Base-by-base conservation (phyloP, 1,140 invertebrate species). In the Megalonaias nervosa region DNA sequence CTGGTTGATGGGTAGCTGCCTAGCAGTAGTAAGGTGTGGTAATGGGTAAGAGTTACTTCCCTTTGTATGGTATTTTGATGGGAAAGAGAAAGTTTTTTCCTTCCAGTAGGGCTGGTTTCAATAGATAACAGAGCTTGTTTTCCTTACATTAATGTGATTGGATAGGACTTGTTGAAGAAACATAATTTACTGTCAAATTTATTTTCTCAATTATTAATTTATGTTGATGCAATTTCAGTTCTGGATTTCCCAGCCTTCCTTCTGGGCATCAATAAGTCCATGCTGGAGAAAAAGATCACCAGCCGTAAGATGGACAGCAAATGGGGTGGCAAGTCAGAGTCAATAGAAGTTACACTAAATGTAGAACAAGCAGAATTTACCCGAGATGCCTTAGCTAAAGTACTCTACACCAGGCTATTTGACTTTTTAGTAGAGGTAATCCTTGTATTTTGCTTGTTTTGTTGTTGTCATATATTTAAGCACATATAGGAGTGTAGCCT, bases 301-400 rank as follows among this genome's bases (percentile, higher is more conserved):
- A 94, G 93, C 67, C 91, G 94, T 3, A 91, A 93, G 79, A 94
- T 95, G 90, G 94, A 95, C 82, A 94, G 93, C 69, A 95, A 95
- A 92, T 95, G 95, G 94, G 94, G 94, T 71, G 92, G 91, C 71
- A 92, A 94, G 71, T 92, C 93, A 5, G 95, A 95, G 84, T 92
- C 92, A 62, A 94, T 95, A 23, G 94, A 95, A 66, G 85, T 90
- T 71, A 90, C 87, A 58, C 81, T 88, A 31, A 90, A 89, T 77
- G 85, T 88, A 17, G 86, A 90, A 61, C 94, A 95, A 89, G 94
- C 94, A 15, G 90, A 92, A 66, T 94, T 94, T 81, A 93, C 94
- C 3, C 84, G 94, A 75, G 94, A 95, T 88, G 94, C 94, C 17
- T 91, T 94, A 26, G 93, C 94, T 58, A 95, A 95, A 88, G 94